Percentiles rank a stretch among this genome's conserved stretches.
Evolutionary conservation across 2,113 vertebrate species (phyloP).

Genomic region (Rhagologus leucostigma): DNA sequence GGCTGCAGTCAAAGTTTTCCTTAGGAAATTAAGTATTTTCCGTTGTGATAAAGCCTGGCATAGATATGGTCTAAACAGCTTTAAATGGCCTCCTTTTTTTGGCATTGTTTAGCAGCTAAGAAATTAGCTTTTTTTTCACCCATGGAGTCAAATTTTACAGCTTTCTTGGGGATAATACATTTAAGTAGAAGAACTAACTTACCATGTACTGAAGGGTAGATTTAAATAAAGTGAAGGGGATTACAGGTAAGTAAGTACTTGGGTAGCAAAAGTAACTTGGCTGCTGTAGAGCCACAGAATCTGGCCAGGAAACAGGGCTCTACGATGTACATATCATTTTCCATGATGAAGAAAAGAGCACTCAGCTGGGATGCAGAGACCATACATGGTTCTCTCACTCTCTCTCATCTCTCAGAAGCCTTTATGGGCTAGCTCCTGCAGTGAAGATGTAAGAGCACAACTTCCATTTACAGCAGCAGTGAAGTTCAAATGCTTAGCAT

Average conservation of each 20-base stretch:
- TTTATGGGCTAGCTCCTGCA: background rate
- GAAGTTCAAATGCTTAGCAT: background rate
- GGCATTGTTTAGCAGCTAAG: background rate
- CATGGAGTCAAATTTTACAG: background rate
- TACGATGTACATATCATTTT: background rate
- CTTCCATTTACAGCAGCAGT: conserved; percentile 50
- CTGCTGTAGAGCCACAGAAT: background rate
- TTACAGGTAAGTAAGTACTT: background rate
- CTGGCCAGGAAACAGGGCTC: background rate
- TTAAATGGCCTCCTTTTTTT: background rate
- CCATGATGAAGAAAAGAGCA: conserved; percentile 7
- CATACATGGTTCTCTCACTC: conserved; percentile 31
- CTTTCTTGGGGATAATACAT: background rate
- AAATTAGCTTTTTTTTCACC: background rate
- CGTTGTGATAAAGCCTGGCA: background rate
- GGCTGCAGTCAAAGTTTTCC: background rate
- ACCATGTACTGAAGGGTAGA: background rate
- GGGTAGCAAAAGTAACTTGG: background rate
- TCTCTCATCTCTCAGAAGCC: background rate
- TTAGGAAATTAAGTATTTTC: conserved; percentile 5
- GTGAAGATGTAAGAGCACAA: background rate
- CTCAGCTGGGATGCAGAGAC: background rate
- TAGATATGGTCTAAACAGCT: background rate
- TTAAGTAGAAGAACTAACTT: background rate
- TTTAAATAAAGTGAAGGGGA: background rate